Percentiles rank a stretch among this genome's conserved stretches.
These are phyloP conservation scores for Gambusia holbrooki DNA, from an alignment of 2,113 vertebrate genomes.

Conservation along the genomic window DNA sequence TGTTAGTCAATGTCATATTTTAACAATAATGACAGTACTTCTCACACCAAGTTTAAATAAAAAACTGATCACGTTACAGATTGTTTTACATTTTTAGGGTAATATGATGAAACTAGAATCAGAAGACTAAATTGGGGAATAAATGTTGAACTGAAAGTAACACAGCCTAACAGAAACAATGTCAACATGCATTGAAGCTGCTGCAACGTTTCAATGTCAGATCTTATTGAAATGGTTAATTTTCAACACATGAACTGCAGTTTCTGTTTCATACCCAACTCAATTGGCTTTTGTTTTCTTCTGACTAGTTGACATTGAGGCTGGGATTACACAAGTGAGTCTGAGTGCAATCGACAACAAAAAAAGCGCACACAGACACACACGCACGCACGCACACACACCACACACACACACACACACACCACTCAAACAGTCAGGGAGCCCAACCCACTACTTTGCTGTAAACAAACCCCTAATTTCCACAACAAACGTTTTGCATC, in stretches of 20 bases:
- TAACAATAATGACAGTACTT: too few relatives aligned
- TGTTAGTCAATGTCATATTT: too few relatives aligned
- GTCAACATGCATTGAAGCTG: background rate
- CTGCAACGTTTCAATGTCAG: background rate
- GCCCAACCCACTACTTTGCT: background rate
- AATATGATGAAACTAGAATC: too few relatives aligned
- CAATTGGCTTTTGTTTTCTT: background rate
- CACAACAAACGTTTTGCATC: background rate
- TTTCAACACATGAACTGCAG: background rate
- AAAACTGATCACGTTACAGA: too few relatives aligned
- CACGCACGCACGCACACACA: too few relatives aligned
- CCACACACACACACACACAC: too few relatives aligned
- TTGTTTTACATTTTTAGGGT: too few relatives aligned
- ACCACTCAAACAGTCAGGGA: background rate
- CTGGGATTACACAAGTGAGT: too few relatives aligned
- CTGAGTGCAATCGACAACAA: too few relatives aligned
- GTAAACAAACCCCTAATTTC: background rate
- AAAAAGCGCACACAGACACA: too few relatives aligned
- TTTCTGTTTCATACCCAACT: background rate
- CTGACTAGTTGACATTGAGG: too few relatives aligned
- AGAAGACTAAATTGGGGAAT: background rate
- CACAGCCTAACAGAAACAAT: background rate
- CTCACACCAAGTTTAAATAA: too few relatives aligned
- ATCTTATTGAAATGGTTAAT: background rate
- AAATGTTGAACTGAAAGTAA: background rate